Evolutionary conservation across 2,113 vertebrate genomes (phyloP).

Genomic region (Pomatostomus ruficeps): DNA sequence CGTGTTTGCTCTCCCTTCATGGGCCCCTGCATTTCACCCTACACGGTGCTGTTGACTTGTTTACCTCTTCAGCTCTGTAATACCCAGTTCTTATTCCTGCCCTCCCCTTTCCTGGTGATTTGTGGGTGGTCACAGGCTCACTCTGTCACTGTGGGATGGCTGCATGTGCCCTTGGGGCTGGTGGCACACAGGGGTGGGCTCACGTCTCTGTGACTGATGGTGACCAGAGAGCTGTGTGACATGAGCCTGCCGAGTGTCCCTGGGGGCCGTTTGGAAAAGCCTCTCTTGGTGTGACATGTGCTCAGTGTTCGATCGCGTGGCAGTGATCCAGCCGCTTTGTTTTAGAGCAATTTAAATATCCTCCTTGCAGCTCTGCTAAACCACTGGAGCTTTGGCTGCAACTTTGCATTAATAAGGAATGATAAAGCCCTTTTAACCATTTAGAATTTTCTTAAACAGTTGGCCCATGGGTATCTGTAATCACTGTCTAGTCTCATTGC

Average conservation of each 20-base stretch:
- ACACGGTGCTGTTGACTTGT: neutral
- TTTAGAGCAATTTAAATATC: neutral
- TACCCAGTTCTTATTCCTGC: neutral
- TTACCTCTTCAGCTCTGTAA: neutral
- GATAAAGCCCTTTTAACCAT: neutral
- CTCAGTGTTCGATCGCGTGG: accelerated
- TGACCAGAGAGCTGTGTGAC: neutral
- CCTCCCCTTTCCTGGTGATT: accelerated
- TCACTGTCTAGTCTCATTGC: neutral
- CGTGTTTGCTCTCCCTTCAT: neutral
- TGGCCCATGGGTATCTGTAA: neutral
- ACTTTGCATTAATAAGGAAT: neutral
- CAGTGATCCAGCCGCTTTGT: neutral
- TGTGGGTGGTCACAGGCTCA: neutral
- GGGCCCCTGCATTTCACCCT: neutral
- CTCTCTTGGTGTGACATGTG: neutral
- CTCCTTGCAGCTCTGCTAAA: neutral
- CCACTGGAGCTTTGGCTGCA: neutral
- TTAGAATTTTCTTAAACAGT: neutral
- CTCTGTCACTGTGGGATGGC: neutral
- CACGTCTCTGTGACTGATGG: accelerated
- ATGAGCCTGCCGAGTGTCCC: accelerated
- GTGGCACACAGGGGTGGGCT: neutral
- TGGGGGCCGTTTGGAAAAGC: accelerated
- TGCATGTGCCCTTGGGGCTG: neutral